phyloP scores from a whole-genome alignment of 1,140 invertebrate genomes.

The Drosophila leontia region DNA sequence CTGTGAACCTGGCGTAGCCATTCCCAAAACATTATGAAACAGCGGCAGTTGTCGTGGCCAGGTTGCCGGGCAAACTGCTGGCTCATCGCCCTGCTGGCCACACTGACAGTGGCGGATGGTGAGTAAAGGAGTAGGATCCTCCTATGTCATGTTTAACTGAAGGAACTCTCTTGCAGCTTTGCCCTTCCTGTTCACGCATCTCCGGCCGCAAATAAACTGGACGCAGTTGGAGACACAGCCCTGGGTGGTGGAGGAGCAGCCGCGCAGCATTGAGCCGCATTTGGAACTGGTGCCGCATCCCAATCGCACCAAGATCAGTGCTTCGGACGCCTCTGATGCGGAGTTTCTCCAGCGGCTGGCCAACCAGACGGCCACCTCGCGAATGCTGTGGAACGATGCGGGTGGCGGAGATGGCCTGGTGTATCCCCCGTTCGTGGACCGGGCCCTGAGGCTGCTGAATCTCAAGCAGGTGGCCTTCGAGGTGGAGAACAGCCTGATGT shows the following conservation, averaged over 20 bases:
- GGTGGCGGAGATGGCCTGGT: slow-evolving; percentile 88
- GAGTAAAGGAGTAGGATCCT: slow-evolving; percentile 18
- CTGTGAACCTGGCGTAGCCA: slow-evolving; percentile 15
- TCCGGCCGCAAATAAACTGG: slow-evolving; percentile 86
- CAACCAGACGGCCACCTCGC: slow-evolving; percentile 85
- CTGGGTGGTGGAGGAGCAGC: slow-evolving; percentile 86
- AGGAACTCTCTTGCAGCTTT: slow-evolving; percentile 37
- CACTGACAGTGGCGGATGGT: slow-evolving; percentile 51
- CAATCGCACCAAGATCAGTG: slow-evolving; percentile 85
- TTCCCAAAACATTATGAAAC: slow-evolving; percentile 45
- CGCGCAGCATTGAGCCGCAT: slow-evolving; percentile 86
- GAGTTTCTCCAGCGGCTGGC: slow-evolving; percentile 86
- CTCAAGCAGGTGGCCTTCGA: slow-evolving; percentile 93
- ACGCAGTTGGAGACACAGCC: slow-evolving; percentile 85
- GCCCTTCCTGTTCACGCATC: slow-evolving; percentile 71
- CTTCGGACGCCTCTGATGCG: slow-evolving; percentile 82
- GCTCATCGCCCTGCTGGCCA: slow-evolving; percentile 54
- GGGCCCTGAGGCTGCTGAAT: slow-evolving; percentile 92
- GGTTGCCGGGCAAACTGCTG: slow-evolving; percentile 60
- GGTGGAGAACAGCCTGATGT: slow-evolving; percentile 95
- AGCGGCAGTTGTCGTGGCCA: slow-evolving; percentile 34
- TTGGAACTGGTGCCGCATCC: slow-evolving; percentile 83
- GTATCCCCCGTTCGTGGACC: slow-evolving; percentile 91
- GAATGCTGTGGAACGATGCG: slow-evolving; percentile 90
- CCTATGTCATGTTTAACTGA: neutral